Percentiles rank a stretch among this genome's conserved stretches.
Conservation (phyloP, 1,140 invertebrate species). For the Akabosia matsudoensis region DNA sequence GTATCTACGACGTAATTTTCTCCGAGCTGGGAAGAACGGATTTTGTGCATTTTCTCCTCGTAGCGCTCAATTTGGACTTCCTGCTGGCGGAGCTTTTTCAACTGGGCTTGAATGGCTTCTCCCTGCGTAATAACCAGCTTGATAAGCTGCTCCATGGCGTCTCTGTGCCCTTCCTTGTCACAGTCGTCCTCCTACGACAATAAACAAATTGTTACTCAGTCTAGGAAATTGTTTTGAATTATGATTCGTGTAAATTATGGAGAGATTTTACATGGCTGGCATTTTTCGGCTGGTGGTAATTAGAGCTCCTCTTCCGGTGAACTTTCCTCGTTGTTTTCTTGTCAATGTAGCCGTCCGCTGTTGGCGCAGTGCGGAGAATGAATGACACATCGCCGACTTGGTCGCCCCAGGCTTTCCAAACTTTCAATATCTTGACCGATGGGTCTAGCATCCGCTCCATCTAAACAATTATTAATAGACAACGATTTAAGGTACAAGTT, state of each 20-base stretch:
- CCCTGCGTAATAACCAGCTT: constrained; percentile 76
- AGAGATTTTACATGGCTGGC: constrained; percentile 27
- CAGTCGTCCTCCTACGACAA: constrained; percentile 38
- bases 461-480: constrained; percentile 39
- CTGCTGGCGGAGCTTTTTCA: constrained; percentile 63
- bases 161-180: constrained; percentile 49
- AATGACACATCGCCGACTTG: constrained; percentile 65
- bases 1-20: constrained; percentile 77
- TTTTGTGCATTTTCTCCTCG: constrained; percentile 69
- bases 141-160: constrained; percentile 65
- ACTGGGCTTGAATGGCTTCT: constrained; percentile 71
- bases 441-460: constrained; percentile 68
- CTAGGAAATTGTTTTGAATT: background rate
- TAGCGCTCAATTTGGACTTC: constrained; percentile 71
- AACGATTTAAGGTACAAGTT: background rate
- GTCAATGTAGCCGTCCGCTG: constrained; percentile 47
- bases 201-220: constrained; percentile 1
- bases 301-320: constrained; percentile 47
- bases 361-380: constrained; percentile 51
- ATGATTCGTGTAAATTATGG: background rate
- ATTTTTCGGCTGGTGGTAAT: constrained; percentile 18
- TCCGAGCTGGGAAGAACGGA: constrained; percentile 68
- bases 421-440: constrained; percentile 66
- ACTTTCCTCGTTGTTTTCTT: constrained; percentile 44
- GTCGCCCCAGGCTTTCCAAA: constrained; percentile 71